Evolutionary conservation across 2,888 invertebrate genomes (phyloP).

Genomic region (Tetranychus piercei): DNA sequence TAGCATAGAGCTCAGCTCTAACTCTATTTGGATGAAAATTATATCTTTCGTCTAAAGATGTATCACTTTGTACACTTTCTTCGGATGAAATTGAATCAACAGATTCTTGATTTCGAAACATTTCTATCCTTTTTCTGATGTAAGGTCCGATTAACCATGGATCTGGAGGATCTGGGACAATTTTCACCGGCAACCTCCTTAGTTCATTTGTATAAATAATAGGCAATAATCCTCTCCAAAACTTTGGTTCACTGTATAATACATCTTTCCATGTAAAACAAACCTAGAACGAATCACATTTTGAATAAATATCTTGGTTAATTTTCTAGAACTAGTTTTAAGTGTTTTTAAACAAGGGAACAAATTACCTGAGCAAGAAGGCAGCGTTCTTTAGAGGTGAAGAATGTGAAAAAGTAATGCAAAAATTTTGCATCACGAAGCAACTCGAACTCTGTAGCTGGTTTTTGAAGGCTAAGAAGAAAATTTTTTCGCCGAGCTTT

Average conservation of each 20-base stretch:
- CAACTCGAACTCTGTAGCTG: constrained; percentile 48
- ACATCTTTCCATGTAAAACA: constrained; percentile 54
- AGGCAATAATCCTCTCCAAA: constrained; percentile 68
- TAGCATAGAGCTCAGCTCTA: constrained; percentile 30
- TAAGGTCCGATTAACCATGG: constrained; percentile 20
- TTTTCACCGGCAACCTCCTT: constrained; percentile 31
- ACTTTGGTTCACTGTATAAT: constrained; percentile 57
- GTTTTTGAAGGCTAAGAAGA: constrained; percentile 18
- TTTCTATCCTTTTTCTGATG: background rate
- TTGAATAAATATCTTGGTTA: background rate
- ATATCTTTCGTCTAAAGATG: background rate
- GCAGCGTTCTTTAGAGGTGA: constrained; percentile 55
- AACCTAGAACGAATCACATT: constrained; percentile 15
- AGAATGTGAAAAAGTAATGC: constrained; percentile 61
- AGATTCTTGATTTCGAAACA: background rate
- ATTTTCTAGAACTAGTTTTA: too few relatives aligned
- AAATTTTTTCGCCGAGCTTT: constrained; percentile 20
- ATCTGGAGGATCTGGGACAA: constrained; percentile 6
- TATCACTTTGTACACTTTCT: constrained; percentile 4
- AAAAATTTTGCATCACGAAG: constrained; percentile 68
- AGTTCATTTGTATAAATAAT: constrained; percentile 68
- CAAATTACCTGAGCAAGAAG: constrained; percentile 50
- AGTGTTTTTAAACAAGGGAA: background rate
- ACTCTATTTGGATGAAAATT: background rate
- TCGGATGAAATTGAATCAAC: background rate